A percentile compares a stretch with the other conserved stretches of the same genome.
Evolutionary conservation across 2,888 invertebrate species (phyloP).

Genomic region (Cephus nigrinus): DNA sequence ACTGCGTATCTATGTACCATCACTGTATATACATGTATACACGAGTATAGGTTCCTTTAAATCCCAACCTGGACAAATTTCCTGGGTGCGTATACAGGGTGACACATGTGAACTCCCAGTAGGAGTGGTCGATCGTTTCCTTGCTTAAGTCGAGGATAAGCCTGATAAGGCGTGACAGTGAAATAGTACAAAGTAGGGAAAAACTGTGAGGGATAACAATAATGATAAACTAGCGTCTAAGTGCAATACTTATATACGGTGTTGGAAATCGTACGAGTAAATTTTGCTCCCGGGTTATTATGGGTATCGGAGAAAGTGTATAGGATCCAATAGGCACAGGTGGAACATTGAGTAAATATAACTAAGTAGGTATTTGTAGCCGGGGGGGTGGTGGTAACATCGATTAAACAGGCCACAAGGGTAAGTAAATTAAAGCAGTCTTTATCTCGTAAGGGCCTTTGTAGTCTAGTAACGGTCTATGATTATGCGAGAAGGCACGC

Average conservation of each 20-base stretch:
- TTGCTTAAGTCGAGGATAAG: neutral
- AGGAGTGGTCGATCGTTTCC: neutral
- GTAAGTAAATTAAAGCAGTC: slow-evolving; percentile 44
- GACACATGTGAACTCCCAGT: neutral
- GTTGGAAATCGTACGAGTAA: neutral
- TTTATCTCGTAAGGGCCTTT: slow-evolving; percentile 37
- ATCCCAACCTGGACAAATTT: neutral
- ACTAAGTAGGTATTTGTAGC: slow-evolving; percentile 11
- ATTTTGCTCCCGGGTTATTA: neutral
- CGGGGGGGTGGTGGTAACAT: slow-evolving; percentile 4
- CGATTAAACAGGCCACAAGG: slow-evolving; percentile 31
- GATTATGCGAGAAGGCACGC: slow-evolving; percentile 45
- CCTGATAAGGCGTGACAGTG: neutral
- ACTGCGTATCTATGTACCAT: neutral
- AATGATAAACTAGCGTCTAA: neutral
- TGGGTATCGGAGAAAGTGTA: neutral
- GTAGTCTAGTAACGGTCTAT: slow-evolving; percentile 31
- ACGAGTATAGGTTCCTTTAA: neutral
- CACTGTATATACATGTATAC: neutral
- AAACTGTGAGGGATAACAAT: neutral
- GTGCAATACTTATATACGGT: neutral
- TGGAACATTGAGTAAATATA: neutral
- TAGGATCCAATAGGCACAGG: neutral
- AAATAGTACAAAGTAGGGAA: neutral
- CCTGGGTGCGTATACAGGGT: neutral